phyloP scores from a whole-genome alignment of 1,140 invertebrate species.

The Procambarus clarkii region DNA sequence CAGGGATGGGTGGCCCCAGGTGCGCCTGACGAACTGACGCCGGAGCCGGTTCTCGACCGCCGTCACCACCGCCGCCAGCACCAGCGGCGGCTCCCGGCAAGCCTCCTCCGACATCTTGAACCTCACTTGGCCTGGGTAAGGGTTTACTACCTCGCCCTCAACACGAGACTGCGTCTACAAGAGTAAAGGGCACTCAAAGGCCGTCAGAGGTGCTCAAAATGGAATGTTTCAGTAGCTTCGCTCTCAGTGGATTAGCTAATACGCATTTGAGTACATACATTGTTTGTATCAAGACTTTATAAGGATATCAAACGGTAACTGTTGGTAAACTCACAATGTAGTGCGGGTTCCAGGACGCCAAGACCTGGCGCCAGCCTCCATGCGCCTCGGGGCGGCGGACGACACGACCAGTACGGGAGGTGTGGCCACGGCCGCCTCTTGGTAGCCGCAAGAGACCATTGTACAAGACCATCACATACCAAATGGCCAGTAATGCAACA shows the following conservation, averaged over 20 bases:
- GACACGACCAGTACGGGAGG: too few species aligned
- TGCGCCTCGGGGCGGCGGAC: neutral
- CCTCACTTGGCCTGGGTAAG: slow-evolving; percentile 17
- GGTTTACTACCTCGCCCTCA: slow-evolving; percentile 1
- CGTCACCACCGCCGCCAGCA: slow-evolving; percentile 46
- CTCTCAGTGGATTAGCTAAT: too few species aligned
- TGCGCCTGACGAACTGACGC: slow-evolving; percentile 35
- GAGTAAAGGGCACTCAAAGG: too few species aligned
- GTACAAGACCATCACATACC: neutral
- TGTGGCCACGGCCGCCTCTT: too few species aligned
- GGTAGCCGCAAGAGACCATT: neutral
- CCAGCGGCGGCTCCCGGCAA: neutral
- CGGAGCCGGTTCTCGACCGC: neutral
- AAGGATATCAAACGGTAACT: too few species aligned
- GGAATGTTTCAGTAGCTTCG: too few species aligned
- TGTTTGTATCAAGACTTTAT: too few species aligned
- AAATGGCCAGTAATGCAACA: neutral
- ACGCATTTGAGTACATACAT: too few species aligned
- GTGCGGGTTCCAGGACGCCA: neutral
- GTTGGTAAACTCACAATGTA: neutral
- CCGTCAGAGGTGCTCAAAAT: too few species aligned
- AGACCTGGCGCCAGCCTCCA: neutral
- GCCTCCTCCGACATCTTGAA: neutral
- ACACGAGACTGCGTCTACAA: neutral
- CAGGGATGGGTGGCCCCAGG: slow-evolving; percentile 41